A percentile compares a stretch with the other conserved stretches of the same genome.
phyloP scores from a whole-genome alignment of 1,140 invertebrate species.

The Plectrocnemia conspersa region DNA sequence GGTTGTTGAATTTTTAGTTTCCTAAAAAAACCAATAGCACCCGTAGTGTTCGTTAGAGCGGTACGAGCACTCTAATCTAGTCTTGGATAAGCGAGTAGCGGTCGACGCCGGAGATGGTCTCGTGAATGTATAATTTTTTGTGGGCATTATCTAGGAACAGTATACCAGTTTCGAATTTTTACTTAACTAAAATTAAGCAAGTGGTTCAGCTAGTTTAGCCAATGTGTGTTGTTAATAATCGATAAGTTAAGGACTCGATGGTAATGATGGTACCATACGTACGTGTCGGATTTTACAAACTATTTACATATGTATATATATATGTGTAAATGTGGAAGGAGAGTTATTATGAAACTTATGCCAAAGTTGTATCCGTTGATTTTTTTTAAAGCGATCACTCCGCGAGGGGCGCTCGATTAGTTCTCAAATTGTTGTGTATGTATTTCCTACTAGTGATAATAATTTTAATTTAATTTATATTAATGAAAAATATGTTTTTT shows the following conservation, averaged over 20 bases:
- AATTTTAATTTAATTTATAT: constrained; percentile 23
- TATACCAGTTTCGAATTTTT: background rate
- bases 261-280: background rate
- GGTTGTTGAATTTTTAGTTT: constrained; percentile 6
- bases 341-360: constrained; percentile 28
- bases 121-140: background rate
- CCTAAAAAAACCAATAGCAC: constrained; percentile 8
- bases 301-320: constrained; percentile 6
- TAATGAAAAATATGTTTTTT: constrained; percentile 1
- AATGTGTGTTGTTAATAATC: constrained; percentile 24
- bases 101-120: background rate
- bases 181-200: constrained; percentile 14
- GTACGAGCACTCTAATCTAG: constrained; percentile 25
- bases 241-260: constrained; percentile 8
- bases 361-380: constrained; percentile 33
- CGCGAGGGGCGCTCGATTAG: constrained; percentile 9
- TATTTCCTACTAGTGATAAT: constrained; percentile 32
- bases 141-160: constrained; percentile 4
- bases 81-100: constrained; percentile 16
- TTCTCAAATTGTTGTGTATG: constrained; percentile 34
- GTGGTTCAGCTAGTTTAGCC: constrained; percentile 24
- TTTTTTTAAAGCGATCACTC: background rate
- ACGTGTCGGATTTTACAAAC: constrained; percentile 1
- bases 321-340: constrained; percentile 4
- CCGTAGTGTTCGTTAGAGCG: background rate